phyloP scores from a whole-genome alignment of 2,797 vertebrate species.

The Australoheros facetus region DNA sequence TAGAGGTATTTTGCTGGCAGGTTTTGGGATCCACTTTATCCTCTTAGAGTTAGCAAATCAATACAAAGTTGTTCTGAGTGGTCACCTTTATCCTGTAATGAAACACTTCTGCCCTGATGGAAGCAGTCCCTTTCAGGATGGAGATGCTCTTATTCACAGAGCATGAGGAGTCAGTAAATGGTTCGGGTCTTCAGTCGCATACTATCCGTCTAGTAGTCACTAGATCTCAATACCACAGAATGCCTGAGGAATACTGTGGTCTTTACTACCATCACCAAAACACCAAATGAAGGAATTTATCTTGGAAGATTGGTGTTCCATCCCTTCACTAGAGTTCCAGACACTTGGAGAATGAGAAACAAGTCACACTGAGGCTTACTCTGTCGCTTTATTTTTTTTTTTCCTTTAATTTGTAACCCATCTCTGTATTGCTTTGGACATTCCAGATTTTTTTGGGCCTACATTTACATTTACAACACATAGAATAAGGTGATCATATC shows the following conservation, averaged over 20 bases:
- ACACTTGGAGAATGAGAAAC: neutral
- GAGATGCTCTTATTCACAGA: neutral
- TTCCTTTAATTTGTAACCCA: neutral
- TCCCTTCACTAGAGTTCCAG: rapidly evolving
- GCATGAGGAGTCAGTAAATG: neutral
- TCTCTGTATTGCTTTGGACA: neutral
- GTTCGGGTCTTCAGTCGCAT: neutral
- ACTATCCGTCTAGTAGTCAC: neutral
- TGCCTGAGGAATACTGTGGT: neutral
- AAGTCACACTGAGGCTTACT: neutral
- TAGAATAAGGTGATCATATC: neutral
- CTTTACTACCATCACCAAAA: neutral
- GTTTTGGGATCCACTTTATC: neutral
- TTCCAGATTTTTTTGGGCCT: neutral
- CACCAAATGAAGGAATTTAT: rapidly evolving
- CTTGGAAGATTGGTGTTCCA: neutral
- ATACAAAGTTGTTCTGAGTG: neutral
- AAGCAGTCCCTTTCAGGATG: neutral
- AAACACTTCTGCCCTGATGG: neutral
- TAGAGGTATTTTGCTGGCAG: neutral
- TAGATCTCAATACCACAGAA: neutral
- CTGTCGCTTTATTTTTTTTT: neutral
- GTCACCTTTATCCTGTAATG: neutral
- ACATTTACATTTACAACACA: neutral
- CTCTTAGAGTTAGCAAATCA: neutral